These are phyloP conservation scores for Hypomecis atomaria DNA, from an alignment of 2,888 invertebrate species.

Conservation along the genomic window DNA sequence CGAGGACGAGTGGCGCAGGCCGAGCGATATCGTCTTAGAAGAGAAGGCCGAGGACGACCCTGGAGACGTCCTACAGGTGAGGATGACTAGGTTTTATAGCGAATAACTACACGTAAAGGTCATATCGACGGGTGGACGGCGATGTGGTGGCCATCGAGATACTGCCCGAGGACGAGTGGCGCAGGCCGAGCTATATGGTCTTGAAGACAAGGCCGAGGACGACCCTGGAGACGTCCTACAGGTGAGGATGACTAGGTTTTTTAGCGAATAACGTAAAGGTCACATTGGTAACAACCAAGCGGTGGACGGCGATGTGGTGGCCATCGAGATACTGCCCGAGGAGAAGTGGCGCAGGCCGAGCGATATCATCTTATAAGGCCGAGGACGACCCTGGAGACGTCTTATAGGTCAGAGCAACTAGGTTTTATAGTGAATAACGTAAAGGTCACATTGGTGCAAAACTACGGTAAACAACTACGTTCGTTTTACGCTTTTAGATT, in stretches of 20 bases:
- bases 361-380: slow-evolving; percentile 90
- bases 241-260: slow-evolving; percentile 1
- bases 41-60: too few relatives aligned
- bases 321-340: slow-evolving; percentile 94
- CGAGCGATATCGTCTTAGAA: too few relatives aligned
- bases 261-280: slow-evolving; percentile 86
- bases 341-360: slow-evolving; percentile 96
- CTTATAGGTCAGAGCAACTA: slow-evolving; percentile 9
- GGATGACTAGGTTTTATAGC: background rate
- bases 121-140: slow-evolving; percentile 93
- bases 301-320: slow-evolving; percentile 97
- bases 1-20: too few relatives aligned
- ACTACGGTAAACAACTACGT: too few relatives aligned
- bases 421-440: too few relatives aligned
- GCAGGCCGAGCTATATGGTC: slow-evolving; percentile 93
- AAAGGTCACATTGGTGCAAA: too few relatives aligned
- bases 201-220: slow-evolving; percentile 89
- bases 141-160: slow-evolving; percentile 97
- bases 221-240: slow-evolving; percentile 78
- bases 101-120: slow-evolving; percentile 81
- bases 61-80: too few relatives aligned
- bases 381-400: slow-evolving; percentile 84
- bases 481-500: too few relatives aligned
- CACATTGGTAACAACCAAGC: slow-evolving; percentile 89
- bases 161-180: slow-evolving; percentile 95